Conservation (phyloP, 2,113 vertebrate genomes). For the Argyrosomus japonicus region DNA sequence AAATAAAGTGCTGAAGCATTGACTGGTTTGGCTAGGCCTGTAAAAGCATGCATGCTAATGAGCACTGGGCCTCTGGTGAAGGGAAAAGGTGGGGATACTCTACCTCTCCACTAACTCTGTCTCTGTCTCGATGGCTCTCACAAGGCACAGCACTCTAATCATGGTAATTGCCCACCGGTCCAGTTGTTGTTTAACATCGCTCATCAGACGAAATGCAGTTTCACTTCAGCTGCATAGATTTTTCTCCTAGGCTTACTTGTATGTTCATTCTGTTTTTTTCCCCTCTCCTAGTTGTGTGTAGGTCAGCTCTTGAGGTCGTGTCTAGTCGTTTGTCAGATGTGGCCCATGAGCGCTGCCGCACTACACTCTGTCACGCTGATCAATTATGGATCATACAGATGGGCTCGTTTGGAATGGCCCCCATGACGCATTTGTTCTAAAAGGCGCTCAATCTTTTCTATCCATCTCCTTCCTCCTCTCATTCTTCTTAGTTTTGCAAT, state of each 20-base stretch:
- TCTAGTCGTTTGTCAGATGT: conserved; percentile 82
- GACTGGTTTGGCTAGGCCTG: conserved; percentile 91
- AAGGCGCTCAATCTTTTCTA: conserved; percentile 61
- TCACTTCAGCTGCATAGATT: conserved; percentile 79
- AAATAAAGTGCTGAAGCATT: conserved; percentile 96
- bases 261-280: conserved; percentile 36
- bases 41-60: conserved; percentile 96
- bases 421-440: conserved; percentile 70
- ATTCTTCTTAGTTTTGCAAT: conserved; percentile 49
- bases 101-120: conserved; percentile 56
- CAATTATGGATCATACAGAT: conserved; percentile 79
- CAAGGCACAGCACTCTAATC: conserved; percentile 79
- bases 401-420: conserved; percentile 70
- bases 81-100: conserved; percentile 57
- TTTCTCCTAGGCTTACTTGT: conserved; percentile 58
- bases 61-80: conserved; percentile 84
- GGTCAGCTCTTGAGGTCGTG: conserved; percentile 83
- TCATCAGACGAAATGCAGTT: conserved; percentile 77
- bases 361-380: conserved; percentile 76
- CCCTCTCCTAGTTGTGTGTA: conserved; percentile 60
- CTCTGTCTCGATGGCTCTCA: conserved; percentile 61
- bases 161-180: conserved; percentile 80
- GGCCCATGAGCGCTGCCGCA: conserved; percentile 54
- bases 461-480: conserved; percentile 16
- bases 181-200: conserved; percentile 83